Conservation (phyloP, 1,140 invertebrate genomes). For the Phenacoccus solenopsis region DNA sequence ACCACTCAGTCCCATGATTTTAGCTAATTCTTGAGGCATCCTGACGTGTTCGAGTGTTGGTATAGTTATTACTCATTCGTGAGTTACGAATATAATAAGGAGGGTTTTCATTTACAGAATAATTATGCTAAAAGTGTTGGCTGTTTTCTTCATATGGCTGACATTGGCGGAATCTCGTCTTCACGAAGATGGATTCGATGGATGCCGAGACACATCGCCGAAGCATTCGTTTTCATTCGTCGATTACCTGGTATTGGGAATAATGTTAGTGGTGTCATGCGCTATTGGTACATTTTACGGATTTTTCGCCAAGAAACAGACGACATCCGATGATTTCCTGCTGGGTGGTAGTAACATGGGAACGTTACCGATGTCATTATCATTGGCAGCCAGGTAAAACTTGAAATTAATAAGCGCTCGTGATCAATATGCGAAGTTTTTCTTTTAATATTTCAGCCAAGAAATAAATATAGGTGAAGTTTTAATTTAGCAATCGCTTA, state of each 20-base stretch:
- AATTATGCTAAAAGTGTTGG: not conserved
- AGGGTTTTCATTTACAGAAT: not conserved
- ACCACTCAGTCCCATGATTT: too few relatives aligned
- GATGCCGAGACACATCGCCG: not conserved
- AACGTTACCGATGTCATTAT: slow-evolving; percentile 64
- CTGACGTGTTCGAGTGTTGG: too few relatives aligned
- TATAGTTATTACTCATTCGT: too few relatives aligned
- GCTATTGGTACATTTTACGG: slow-evolving; percentile 70
- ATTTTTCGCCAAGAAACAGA: slow-evolving; percentile 56
- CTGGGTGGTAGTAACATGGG: slow-evolving; percentile 60
- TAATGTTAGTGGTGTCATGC: slow-evolving; percentile 57
- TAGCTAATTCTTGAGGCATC: too few relatives aligned
- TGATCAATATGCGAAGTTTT: too few relatives aligned
- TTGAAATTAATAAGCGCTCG: too few relatives aligned
- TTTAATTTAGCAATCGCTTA: too few relatives aligned
- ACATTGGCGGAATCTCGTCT: not conserved
- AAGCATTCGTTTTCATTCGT: not conserved
- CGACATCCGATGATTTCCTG: slow-evolving; percentile 60
- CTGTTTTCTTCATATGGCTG: not conserved
- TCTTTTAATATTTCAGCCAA: too few relatives aligned
- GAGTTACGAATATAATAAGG: too few relatives aligned
- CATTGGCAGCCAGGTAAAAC: slow-evolving; percentile 48
- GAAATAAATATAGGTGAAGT: too few relatives aligned
- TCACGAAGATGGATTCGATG: not conserved
- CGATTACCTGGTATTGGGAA: slow-evolving; percentile 55